Evolutionary conservation across 1,140 invertebrate species (phyloP).

Genomic region (Bombus fervidus): DNA sequence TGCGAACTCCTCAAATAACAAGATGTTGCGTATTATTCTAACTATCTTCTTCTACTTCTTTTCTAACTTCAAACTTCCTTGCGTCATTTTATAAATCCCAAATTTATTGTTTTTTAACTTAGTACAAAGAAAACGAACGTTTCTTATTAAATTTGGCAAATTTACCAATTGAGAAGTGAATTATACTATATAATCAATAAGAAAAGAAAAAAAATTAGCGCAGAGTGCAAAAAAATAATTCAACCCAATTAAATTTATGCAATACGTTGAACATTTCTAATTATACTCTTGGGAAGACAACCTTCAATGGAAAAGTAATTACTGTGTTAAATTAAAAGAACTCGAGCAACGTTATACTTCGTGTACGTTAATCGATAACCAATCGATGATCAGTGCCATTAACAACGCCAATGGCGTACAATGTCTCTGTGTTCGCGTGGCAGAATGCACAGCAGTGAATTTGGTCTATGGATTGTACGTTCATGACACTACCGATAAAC

Average conservation of each 20-base stretch:
- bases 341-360: neutral
- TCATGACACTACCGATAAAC: neutral
- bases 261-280: neutral
- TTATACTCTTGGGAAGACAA: neutral
- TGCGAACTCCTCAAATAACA: too few species aligned
- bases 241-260: neutral
- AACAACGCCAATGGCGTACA: neutral
- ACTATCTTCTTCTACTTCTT: too few species aligned
- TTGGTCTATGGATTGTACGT: neutral
- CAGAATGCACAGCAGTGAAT: slow-evolving; percentile 6
- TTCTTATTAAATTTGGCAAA: neutral
- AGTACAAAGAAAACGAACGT: too few species aligned
- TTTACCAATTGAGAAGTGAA: neutral
- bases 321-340: neutral
- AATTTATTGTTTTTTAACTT: neutral
- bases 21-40: too few species aligned
- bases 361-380: neutral
- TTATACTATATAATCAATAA: neutral
- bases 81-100: neutral
- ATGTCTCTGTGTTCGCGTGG: neutral
- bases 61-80: neutral
- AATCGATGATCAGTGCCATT: slow-evolving; percentile 2
- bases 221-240: neutral
- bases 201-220: neutral
- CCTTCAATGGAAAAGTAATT: neutral